Evolutionary conservation across 2,113 vertebrate species (phyloP).

Genomic region (Menidia beryllina): DNA sequence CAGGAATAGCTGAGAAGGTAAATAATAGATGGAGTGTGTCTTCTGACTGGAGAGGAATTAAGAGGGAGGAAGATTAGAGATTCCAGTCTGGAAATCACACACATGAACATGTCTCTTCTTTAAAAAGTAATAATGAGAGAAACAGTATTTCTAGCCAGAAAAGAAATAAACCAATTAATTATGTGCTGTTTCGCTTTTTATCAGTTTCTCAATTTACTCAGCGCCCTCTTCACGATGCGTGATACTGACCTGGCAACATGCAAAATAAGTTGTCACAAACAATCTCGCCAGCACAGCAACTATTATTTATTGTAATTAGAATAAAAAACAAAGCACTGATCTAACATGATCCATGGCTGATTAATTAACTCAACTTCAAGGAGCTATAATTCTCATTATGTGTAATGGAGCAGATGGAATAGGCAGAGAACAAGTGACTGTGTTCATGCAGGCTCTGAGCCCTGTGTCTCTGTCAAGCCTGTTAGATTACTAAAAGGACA

Average conservation of each 20-base stretch:
- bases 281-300: conserved; percentile 32
- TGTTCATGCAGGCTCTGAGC: conserved; percentile 48
- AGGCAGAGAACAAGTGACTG: conserved; percentile 39
- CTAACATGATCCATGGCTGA: conserved; percentile 56
- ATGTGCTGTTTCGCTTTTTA: conserved; percentile 27
- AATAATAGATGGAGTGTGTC: conserved; percentile 43
- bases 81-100: conserved; percentile 48
- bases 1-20: conserved; percentile 47
- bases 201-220: conserved; percentile 43
- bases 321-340: conserved; percentile 58
- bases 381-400: conserved; percentile 52
- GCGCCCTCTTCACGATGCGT: conserved; percentile 25
- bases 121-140: conserved; percentile 33
- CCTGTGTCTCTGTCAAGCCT: conserved; percentile 38
- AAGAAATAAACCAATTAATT: conserved; percentile 51
- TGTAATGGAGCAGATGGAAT: conserved; percentile 58
- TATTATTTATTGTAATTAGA: conserved; percentile 63
- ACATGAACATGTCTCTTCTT: conserved; percentile 33
- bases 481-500: conserved; percentile 69
- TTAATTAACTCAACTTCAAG: conserved; percentile 64
- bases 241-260: conserved; percentile 18
- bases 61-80: conserved; percentile 28
- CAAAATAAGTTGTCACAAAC: conserved; percentile 46
- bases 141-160: conserved; percentile 36
- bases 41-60: conserved; percentile 44